Evolutionary conservation across 2,888 invertebrate species (phyloP), one percentile per base, ranked within the genome.

Genomic region (Drosophila anomalipes): DNA sequence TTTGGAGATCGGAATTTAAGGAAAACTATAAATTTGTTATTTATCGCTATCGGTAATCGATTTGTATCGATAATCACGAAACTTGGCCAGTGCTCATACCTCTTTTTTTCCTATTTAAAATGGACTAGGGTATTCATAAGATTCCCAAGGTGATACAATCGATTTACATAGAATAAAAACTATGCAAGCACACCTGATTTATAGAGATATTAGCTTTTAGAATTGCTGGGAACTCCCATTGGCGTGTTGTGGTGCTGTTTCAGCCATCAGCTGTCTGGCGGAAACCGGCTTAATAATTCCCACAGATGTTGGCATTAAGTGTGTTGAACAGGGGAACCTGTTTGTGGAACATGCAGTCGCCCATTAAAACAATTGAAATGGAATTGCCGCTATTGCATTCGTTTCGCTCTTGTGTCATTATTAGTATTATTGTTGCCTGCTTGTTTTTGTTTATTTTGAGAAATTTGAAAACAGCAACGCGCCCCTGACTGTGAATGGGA

Each of bases 211-310:
- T 0, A 7, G 26, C 6, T 26, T 47, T 56, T 10, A 4, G 28
- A 22, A 32, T 28, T 14, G 37, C 32, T 53, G 72, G 72, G 58
- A 71, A 72, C 44, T 53, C 28, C 62, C 60, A 9, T 32, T 41
- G 33, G 58, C 35, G 54, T 71, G 54, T 66, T 54, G 3, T 16
- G 35, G 6, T 3, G 35, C 26, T 37, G 37, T 54, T 41, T 26
- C 35, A 70, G 37, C 41, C 65, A 65, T 41, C 57, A 33, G 33
- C 39, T 37, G 51, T 22, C 54, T 44, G 10, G 47, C 35, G 35
- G 28, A 68, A 79, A 77, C 74, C 68, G 54, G 78, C 79, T 81
- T 63, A 28, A n/a, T 33, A 52, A 74, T 77, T 74, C 66, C 74
- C 68, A 56, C 62, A 76, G 58, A 49, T 79, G 41, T 70, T 83